Evolutionary conservation across 2,797 vertebrate species (phyloP), one percentile per base, ranked within the genome.

Genomic region (Channallabes apus): DNA sequence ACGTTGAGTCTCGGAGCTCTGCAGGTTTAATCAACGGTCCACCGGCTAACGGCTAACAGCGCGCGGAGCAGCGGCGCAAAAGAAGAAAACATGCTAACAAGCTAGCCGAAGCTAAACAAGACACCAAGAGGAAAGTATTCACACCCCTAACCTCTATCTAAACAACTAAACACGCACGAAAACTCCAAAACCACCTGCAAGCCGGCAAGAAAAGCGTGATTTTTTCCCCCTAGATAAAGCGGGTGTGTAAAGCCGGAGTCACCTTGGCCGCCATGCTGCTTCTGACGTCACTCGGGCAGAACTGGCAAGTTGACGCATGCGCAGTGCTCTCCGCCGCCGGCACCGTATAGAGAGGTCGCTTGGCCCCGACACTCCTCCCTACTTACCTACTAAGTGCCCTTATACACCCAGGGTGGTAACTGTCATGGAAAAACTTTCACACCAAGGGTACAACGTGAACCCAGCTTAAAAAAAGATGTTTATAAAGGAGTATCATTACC

Each of bases 181-280:
- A 69, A 6, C 1, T 71, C 51, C 8, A 9, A 72, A 67, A 61
- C 84, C 87, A 73, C 86, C 86, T 87, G 72, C 84, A 71, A 86
- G 14, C 59, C 51, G 20, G 73, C 76, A 76, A 15, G 24, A 88
- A 84, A 2, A 90, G 38, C 90, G 18, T 9, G 11, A 82, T 87
- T 90, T 15, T 80, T 87, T 88, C 83, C 76, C 86, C 82, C 84
- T 89, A 82, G 86, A 90, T 90, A 89, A 93, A 91, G 92, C 94
- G 91, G 94, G 96, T 97, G 97, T 88, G 91, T 89, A 89, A 93
- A 91, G 92, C 94, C 91, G 94, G 96, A 98, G 97, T 99, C 98
- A 99, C 98, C 98, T 99, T 98, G 98, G 96, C 96, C 97, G 98
- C 97, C 98, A 99, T 99, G 96, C 96, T 99, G 96, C 91, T 92